A percentile compares a stretch with the other conserved stretches of the same genome.
These are phyloP conservation scores for Bovichtus variegatus DNA, from an alignment of 2,797 vertebrate genomes.

Conservation along the genomic window DNA sequence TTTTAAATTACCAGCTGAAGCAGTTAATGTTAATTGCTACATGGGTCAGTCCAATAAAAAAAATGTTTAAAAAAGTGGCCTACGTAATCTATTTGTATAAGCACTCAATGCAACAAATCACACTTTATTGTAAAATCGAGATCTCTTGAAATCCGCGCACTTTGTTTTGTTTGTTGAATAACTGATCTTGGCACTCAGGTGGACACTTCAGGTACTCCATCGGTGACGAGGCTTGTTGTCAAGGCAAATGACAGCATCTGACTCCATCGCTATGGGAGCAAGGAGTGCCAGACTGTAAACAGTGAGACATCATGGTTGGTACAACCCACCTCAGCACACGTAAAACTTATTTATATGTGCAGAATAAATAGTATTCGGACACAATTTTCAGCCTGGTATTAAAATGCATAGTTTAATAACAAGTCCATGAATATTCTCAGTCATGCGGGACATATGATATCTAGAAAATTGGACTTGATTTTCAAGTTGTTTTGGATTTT, in stretches of 20 bases:
- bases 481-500: neutral
- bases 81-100: neutral
- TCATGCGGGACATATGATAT: neutral
- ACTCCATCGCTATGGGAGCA: constrained; percentile 67
- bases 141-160: neutral
- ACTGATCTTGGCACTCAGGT: neutral
- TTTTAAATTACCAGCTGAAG: neutral
- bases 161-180: neutral
- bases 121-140: neutral
- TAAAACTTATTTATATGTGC: neutral
- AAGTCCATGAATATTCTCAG: neutral
- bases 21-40: neutral
- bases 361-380: neutral
- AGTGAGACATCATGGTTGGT: constrained; percentile 41
- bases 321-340: constrained; percentile 30
- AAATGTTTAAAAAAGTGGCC: neutral
- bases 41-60: neutral
- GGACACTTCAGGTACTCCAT: neutral
- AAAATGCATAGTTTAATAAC: neutral
- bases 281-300: constrained; percentile 65
- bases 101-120: neutral
- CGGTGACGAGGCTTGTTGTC: constrained; percentile 36
- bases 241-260: constrained; percentile 48
- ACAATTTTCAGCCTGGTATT: neutral
- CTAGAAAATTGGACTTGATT: neutral